These are phyloP conservation scores for Danio albolineatus DNA, from an alignment of 2,797 vertebrate species.

Conservation along the genomic window DNA sequence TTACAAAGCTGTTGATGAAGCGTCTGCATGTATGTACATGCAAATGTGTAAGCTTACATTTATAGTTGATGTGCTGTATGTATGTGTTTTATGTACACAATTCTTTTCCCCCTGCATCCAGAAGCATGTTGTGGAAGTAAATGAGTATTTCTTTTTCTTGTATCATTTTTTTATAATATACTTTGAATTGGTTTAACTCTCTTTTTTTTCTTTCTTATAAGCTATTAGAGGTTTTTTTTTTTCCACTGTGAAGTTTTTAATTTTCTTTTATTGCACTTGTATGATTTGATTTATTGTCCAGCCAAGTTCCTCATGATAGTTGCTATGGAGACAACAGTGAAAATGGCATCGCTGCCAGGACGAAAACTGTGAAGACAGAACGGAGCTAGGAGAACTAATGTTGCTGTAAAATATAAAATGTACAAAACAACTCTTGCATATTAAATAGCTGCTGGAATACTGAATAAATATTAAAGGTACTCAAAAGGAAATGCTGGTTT, in stretches of 20 bases:
- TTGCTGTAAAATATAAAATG: conserved; percentile 65
- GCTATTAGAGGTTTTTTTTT: conserved; percentile 57
- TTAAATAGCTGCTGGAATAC: conserved; percentile 69
- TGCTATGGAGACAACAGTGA: conserved; percentile 54
- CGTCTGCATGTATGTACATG: conserved; percentile 71
- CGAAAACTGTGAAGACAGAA: conserved; percentile 55
- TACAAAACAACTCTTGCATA: conserved; percentile 67
- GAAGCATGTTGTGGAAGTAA: conserved; percentile 76
- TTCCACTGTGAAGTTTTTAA: conserved; percentile 61
- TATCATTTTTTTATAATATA: conserved; percentile 53
- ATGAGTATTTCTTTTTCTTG: conserved; percentile 47
- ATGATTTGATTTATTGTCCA: conserved; percentile 51
- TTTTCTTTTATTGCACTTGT: conserved; percentile 61
- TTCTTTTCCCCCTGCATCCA: conserved; percentile 66
- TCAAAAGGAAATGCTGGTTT: conserved; percentile 13
- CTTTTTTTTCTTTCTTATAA: conserved; percentile 55
- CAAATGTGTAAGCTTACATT: conserved; percentile 77
- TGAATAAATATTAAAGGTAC: conserved; percentile 66
- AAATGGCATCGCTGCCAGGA: conserved; percentile 50
- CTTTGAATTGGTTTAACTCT: conserved; percentile 52
- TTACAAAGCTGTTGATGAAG: conserved; percentile 66
- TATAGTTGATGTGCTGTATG: conserved; percentile 79
- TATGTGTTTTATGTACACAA: conserved; percentile 80
- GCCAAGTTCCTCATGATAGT: conserved; percentile 55
- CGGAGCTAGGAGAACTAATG: conserved; percentile 57